Evolutionary conservation across 53 echinoderm and acorn worm species (phyloP), one percentile per base, ranked within the genome.

Genomic region (Arbacia lixula): DNA sequence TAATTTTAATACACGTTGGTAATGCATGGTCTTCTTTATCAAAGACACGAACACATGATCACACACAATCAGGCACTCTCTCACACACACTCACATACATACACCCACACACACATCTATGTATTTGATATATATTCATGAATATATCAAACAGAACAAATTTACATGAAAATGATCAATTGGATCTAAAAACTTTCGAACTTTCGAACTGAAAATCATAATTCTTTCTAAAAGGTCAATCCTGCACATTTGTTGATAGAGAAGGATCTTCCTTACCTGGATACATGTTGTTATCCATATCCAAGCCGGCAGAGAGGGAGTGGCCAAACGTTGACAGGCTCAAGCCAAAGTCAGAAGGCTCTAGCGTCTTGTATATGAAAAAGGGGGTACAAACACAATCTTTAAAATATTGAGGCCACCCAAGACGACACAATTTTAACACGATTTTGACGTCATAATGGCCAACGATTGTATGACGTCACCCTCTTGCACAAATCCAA

Each of bases 201-300:
- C 14, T 46, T 46, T 46, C 8, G 14, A 46, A 46, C 14, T 10
- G 8, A 10, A 46, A 10, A 10, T 46, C 14, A 14, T 10, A 46
- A 10, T 8, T 14, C 14, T 46, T 46, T 46, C 46, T 10, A 46
- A 8, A 46, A 14, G 46, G 8, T 46, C 14, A 46, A 10, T 46
- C 46, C 8, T 14, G 21, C 9, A n/a, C 24, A 58, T 22, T 22
- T 58, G 9, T 58, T 22, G 21, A 58, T 19, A 20, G 9, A 0
- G 25, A 19, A 1, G 21, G 21, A 20, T 20, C 21, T 40, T 3
- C 9, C 76, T n/a, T 56, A 76, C 60, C 79, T 60, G 79, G 79
- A 19, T 78, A 78, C 26, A 22, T 57, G 30, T 78, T 78, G 25
- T 60, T 38, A 19, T 78, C 79, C 79, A 78, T 78, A 40, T 78